A percentile compares a stretch with the other conserved stretches of the same genome.
Evolutionary conservation across 2,797 vertebrate species (phyloP).

Genomic region (Sciaenops ocellatus): DNA sequence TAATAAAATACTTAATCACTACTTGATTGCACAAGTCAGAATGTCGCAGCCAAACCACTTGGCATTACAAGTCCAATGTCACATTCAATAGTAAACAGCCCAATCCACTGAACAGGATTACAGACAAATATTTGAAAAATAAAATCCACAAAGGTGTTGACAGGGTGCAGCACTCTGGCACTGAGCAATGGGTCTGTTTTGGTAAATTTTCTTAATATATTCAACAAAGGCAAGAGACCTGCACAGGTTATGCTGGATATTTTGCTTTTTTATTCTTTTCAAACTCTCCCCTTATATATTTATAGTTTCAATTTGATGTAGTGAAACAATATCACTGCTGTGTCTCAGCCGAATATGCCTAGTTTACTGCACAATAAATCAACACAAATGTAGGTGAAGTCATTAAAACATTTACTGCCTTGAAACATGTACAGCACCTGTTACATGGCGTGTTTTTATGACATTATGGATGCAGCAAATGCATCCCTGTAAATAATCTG

Average conservation of each 20-base stretch:
- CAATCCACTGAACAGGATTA: slow-evolving; percentile 50
- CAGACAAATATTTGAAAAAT: slow-evolving; percentile 62
- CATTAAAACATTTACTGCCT: slow-evolving; percentile 57
- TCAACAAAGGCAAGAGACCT: slow-evolving; percentile 7
- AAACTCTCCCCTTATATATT: neutral
- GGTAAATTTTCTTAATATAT: slow-evolving; percentile 21
- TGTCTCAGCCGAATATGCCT: slow-evolving; percentile 10
- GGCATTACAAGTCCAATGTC: slow-evolving; percentile 65
- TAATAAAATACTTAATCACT: slow-evolving; percentile 70
- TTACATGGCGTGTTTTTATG: slow-evolving; percentile 53
- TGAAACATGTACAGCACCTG: slow-evolving; percentile 52
- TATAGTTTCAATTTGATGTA: slow-evolving; percentile 14
- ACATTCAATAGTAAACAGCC: slow-evolving; percentile 62
- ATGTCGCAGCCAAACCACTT: slow-evolving; percentile 42
- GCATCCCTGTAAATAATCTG: slow-evolving; percentile 77
- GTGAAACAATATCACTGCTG: slow-evolving; percentile 14
- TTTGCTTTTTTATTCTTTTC: neutral
- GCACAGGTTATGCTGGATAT: neutral
- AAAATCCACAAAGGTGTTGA: slow-evolving; percentile 50
- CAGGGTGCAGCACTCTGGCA: slow-evolving; percentile 26
- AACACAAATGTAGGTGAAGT: slow-evolving; percentile 37
- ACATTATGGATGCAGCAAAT: slow-evolving; percentile 59
- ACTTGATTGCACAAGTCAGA: slow-evolving; percentile 68
- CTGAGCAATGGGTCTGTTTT: neutral
- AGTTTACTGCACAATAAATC: slow-evolving; percentile 48